Percentiles rank a stretch among this genome's conserved stretches.
These are phyloP conservation scores for Aphelocoma californica DNA, from an alignment of 2,797 vertebrate species.

Conservation along the genomic window DNA sequence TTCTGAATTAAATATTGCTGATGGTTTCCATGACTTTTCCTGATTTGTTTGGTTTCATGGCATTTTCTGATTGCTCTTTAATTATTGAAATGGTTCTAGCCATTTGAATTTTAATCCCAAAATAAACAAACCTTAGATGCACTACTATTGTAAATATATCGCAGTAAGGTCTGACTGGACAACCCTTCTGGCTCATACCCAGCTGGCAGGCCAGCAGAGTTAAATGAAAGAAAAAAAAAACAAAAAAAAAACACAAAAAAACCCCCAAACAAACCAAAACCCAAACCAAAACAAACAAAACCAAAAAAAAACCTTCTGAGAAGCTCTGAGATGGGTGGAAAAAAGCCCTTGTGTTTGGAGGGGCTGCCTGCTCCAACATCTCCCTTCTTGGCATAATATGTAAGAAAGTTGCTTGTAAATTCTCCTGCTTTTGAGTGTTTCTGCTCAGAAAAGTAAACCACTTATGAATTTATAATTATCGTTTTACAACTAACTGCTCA, in stretches of 20 bases:
- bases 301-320: no score
- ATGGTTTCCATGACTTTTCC: constrained; percentile 72
- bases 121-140: constrained; percentile 71
- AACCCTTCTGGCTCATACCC: constrained; percentile 71
- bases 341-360: constrained; percentile 60
- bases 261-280: not conserved
- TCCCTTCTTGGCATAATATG: constrained; percentile 32
- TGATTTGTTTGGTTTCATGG: constrained; percentile 74
- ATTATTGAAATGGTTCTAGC: constrained; percentile 73
- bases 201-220: constrained; percentile 64
- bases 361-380: constrained; percentile 37
- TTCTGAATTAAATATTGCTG: constrained; percentile 76
- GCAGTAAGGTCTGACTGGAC: constrained; percentile 68
- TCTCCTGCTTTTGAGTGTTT: not conserved
- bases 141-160: constrained; percentile 59
- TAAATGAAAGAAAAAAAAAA: constrained; percentile 34
- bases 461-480: constrained; percentile 27
- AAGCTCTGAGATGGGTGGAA: constrained; percentile 46
- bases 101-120: constrained; percentile 72
- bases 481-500: constrained; percentile 15
- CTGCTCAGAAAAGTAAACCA: not conserved
- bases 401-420: constrained; percentile 57
- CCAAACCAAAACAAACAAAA: not conserved
- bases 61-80: constrained; percentile 64
- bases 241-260: not conserved